Base-by-base conservation (phyloP, 2,113 vertebrate species). In the Hippoglossus stenolepis region DNA sequence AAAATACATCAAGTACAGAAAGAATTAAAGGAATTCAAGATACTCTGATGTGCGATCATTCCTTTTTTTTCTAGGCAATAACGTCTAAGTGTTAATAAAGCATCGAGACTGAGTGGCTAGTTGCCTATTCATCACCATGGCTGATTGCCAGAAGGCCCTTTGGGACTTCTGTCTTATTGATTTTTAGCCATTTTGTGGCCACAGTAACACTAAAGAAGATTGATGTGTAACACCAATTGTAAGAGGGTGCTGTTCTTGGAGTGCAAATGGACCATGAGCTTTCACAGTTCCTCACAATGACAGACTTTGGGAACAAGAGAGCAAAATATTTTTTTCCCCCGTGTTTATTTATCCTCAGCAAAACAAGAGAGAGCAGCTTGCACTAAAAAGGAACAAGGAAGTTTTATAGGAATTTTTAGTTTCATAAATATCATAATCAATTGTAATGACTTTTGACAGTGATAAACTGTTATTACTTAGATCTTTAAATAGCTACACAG, bases 111-210 rank as follows among this genome's bases (percentile, higher is more conserved):
- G 24, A 75, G 56, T 56, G 20, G 62, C 43, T 54, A 51, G 47
- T 79, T 49, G 58, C 82, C 64, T 65, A 74, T 87, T 89, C 71
- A 83, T 87, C 80, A 77, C 65, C 6, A n/a, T 75, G 74, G 81
- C 83, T 63, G 47, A 85, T 88, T 74, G 82, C 73, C 79, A 80
- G 65, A 24, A 21, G 84, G 79, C 71, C 79, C 75, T 82, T 84
- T 75, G 75, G 61, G 57, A 79, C 58, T 80, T 84, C 49, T 79
- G 47, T 80, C 64, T 40, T 68, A 85, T 86, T 80, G 80, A 86
- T 83, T 91, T 85, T 75, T 43, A 63, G 71, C 65, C 79, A 83
- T 79, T 87, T 86, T 66, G 79, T 85, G 77, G 84, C 83, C 79
- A 81, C 71, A 65, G 62, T 66, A 79, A 68, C 75, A 76, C 85